These are phyloP conservation scores for Acipenser transmontanus DNA, from an alignment of 2,797 vertebrate genomes.

Conservation along the genomic window DNA sequence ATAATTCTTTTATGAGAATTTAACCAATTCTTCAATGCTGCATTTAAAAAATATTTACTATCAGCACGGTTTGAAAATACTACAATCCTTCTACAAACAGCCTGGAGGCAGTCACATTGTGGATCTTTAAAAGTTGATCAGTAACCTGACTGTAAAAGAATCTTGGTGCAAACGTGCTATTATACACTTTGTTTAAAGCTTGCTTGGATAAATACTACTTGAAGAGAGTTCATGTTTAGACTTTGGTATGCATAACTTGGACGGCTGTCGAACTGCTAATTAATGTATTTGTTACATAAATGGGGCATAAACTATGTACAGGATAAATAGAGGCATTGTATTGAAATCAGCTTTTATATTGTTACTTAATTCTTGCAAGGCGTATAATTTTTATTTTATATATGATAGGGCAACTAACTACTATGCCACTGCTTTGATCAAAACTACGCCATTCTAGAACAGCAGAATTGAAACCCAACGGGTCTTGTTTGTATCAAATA, in stretches of 20 bases:
- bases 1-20: too few species aligned
- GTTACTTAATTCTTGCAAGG: conserved; percentile 36
- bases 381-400: too few species aligned
- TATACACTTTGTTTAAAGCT: conserved; percentile 43
- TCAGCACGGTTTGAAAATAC: too few species aligned
- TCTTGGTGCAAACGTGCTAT: conserved; percentile 31
- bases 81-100: conserved; percentile 23
- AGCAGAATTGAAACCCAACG: too few species aligned
- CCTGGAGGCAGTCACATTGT: conserved; percentile 14
- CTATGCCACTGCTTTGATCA: too few species aligned
- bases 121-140: conserved; percentile 49
- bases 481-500: too few species aligned
- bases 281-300: conserved; percentile 47
- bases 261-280: conserved; percentile 18
- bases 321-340: conserved; percentile 30
- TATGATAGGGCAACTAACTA: too few species aligned
- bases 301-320: conserved; percentile 30
- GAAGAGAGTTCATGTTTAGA: conserved; percentile 36
- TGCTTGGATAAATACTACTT: conserved; percentile 52
- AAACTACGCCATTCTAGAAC: too few species aligned
- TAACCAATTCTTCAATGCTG: too few species aligned
- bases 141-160: conserved; percentile 41
- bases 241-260: conserved; percentile 33
- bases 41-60: too few species aligned
- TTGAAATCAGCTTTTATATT: conserved; percentile 42